phyloP scores from a whole-genome alignment of 1,140 invertebrate species.

The Mizuhopecten yessoensis region DNA sequence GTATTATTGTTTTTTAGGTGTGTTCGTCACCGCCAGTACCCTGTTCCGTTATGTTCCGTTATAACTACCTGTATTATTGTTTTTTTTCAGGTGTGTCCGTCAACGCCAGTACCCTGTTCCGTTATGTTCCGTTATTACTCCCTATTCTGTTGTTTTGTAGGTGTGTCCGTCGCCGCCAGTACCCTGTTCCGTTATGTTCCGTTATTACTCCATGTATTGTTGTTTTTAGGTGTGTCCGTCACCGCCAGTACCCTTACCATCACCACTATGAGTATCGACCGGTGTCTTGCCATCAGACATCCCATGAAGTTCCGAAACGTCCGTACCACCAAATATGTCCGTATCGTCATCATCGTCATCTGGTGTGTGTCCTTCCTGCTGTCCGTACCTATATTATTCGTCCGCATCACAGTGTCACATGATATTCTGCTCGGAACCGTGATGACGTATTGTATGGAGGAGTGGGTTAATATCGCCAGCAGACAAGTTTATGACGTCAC shows the following conservation, averaged over 20 bases:
- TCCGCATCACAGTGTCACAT: conserved; percentile 78
- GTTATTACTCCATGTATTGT: no score
- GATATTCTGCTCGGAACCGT: conserved; percentile 63
- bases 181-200: no score
- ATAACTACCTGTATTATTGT: no score
- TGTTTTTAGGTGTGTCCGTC: conserved; percentile 88
- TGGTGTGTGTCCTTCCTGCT: conserved; percentile 88
- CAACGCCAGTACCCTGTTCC: no score
- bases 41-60: no score
- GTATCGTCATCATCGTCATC: conserved; percentile 85
- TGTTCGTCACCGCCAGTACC: no score
- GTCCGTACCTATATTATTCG: conserved; percentile 87
- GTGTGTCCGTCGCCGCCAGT: conserved; percentile 89
- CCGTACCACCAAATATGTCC: conserved; percentile 86
- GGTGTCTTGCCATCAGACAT: conserved; percentile 90
- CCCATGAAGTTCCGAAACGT: conserved; percentile 88
- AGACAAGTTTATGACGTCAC: conserved; percentile 86
- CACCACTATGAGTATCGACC: conserved; percentile 90
- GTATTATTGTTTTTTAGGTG: no score
- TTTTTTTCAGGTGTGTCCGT: no score
- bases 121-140: no score
- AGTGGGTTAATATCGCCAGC: conserved; percentile 73
- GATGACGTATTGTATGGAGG: conserved; percentile 85
- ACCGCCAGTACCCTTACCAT: conserved; percentile 91
- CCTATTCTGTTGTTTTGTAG: conserved; percentile 84